Percentiles rank a stretch among this genome's conserved stretches.
These are phyloP conservation scores for Sisyra terminalis DNA, from an alignment of 2,888 invertebrate genomes.

Conservation along the genomic window DNA sequence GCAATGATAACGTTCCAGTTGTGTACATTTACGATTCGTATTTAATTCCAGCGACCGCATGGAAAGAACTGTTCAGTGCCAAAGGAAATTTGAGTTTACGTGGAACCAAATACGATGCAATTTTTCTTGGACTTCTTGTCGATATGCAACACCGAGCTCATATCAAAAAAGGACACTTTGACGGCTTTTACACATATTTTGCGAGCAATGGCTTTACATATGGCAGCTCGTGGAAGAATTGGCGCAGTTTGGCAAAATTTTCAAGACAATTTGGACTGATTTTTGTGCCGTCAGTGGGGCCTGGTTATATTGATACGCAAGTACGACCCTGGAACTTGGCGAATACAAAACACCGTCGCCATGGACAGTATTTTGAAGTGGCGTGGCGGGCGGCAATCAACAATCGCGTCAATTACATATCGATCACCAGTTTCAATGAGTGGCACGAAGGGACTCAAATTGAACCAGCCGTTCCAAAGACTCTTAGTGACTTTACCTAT, in stretches of 20 bases:
- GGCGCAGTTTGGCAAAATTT: conserved; percentile 29
- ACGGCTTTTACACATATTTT: conserved; percentile 46
- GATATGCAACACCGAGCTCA: conserved; percentile 33
- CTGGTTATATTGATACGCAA: conserved; percentile 50
- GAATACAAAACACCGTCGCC: conserved; percentile 32
- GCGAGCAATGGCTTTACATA: conserved; percentile 41
- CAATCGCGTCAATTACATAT: conserved; percentile 35
- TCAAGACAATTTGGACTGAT: conserved; percentile 37
- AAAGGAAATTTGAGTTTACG: conserved; percentile 31
- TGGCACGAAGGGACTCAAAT: conserved; percentile 65
- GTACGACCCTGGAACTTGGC: conserved; percentile 40
- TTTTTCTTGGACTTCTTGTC: conserved; percentile 38
- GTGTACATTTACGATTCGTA: conserved; percentile 47
- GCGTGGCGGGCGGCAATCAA: conserved; percentile 42
- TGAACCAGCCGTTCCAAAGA: conserved; percentile 39
- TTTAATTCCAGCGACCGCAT: conserved; percentile 30
- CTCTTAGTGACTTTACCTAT: conserved; percentile 26
- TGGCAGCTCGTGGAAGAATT: conserved; percentile 40
- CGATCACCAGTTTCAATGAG: conserved; percentile 56
- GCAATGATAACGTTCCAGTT: conserved; percentile 27
- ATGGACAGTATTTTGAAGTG: conserved; percentile 44
- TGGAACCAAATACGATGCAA: conserved; percentile 33
- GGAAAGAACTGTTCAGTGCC: conserved; percentile 31
- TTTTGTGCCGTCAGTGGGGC: conserved; percentile 52
- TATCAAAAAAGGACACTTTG: conserved; percentile 32